Conservation (phyloP, 2,797 vertebrate genomes). For the Gymnoscopelus braueri region DNA sequence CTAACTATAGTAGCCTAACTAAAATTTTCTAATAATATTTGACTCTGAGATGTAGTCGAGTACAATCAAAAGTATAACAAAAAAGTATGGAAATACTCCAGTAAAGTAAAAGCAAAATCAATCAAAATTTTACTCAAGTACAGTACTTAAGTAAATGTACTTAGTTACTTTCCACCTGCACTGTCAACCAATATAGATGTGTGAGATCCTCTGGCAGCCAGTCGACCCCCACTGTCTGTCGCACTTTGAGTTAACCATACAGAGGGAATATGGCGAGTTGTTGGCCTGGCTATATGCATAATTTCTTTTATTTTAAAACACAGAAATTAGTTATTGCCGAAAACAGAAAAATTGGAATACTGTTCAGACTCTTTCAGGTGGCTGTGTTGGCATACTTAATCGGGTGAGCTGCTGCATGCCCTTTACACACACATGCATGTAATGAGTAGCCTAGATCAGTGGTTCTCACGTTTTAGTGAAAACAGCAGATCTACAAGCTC, state of each 20-base stretch:
- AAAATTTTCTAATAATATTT: no score
- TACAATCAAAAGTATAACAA: no score
- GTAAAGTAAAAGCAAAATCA: no score
- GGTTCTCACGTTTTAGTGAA: no score
- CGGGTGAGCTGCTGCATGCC: constrained; percentile 73
- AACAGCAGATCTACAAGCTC: no score
- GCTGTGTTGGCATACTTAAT: constrained; percentile 89
- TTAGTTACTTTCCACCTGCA: constrained; percentile 8
- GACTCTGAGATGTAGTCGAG: no score
- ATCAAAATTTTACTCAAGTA: no score
- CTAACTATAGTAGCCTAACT: no score
- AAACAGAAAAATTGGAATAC: constrained; percentile 92
- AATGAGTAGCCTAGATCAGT: background rate
- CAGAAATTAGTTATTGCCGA: constrained; percentile 95
- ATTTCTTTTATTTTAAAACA: constrained; percentile 94
- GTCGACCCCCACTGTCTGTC: background rate
- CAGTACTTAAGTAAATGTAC: no score
- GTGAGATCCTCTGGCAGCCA: constrained; percentile 5
- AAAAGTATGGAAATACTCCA: no score
- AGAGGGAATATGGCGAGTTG: constrained; percentile 67
- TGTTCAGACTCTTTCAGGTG: constrained; percentile 91
- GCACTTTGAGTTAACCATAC: background rate
- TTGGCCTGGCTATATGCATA: constrained; percentile 74
- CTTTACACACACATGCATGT: background rate
- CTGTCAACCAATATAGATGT: constrained; percentile 41